Evolutionary conservation across 2,113 vertebrate species (phyloP), one percentile per base, ranked within the genome.

Genomic region (Myotis davidii): DNA sequence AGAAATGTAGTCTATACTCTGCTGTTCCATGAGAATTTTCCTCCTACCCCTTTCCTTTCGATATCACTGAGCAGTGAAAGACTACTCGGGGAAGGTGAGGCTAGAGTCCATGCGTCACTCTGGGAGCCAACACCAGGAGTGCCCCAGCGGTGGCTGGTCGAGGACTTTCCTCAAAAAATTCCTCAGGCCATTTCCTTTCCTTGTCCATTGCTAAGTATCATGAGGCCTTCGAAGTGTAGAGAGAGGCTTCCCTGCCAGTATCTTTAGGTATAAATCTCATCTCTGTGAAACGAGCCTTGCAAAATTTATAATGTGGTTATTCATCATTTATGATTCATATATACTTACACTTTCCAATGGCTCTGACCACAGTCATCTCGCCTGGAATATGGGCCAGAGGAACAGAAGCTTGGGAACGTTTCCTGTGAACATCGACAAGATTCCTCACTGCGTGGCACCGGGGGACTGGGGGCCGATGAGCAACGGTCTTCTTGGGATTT

Each of bases 211-310:
- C 77, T 85, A 76, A 1, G 0, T 95, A 94, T 95, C 90, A 48
- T 94, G 76, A 88, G 79, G 50, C 21, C 84, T 93, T 97, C 59
- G 59, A 86, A 76, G 88, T 3, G 0, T 70, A 94, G 83, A 96
- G 90, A 81, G 83, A 95, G 94, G 87, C 84, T 98, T 95, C 54
- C 83, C 91, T 94, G 76, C 16, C 14, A 10, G 79, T 77, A 59
- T 67, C 93, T 97, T 96, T 90, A 94, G 92, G 78, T 61, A 5
- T 48, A 95, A 94, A 95, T 97, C 59, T 97, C 93, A 56, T 84
- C 64, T n/a, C 27, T 69, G 91, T 97, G 94, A 96, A 97, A 93
- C 54, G 97, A 96, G 79, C 39, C 32, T 76, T 96, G 25, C 39
- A 92, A 91, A 74, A 87, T 81, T 79, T 85, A 85, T 91, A 79